Evolutionary conservation across 1,140 invertebrate genomes (phyloP), one percentile per base, ranked within the genome.

Genomic region (Lethrus apterus): DNA sequence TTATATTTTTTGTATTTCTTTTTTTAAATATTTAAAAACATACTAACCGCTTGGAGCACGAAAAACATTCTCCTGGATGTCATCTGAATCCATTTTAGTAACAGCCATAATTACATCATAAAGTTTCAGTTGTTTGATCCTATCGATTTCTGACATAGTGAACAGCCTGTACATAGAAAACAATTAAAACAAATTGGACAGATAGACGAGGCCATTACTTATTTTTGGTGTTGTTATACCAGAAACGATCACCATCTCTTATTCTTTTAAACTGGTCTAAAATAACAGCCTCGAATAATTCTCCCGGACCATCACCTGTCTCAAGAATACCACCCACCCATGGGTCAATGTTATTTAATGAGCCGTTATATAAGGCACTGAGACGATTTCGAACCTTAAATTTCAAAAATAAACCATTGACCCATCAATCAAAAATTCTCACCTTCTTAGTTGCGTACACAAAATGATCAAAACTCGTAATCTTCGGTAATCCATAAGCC

Each of bases 301-400:
- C 68, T 2, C 82, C 82, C 1, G 79, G 79, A 21, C 75, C 71
- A 43, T 68, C 53, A 15, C 41, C 52, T 1, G 80, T 79, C 64
- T 84, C 81, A 26, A 83, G 50, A 60, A 84, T 75, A 3, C 81
- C 82, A n/a, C 80, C 83, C 18, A 80, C 68, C 72, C 80, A 84
- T 2, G 80, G 66, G 63, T 86, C 83, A 29, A 84, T 67, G 31
- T 73, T 60, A 35, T 72, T 57, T 30, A 79, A 57, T n/a, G 63
- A 54, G 21, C 68, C 59, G 2, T 70, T 61, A 52, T 79, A 78
- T 2, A 80, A 46, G 7, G 51, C 38, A 7, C 54, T 53, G 38
- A 80, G 59, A 30, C 59, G 55, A 3, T 60, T 33, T 21, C 67
- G 60, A 11, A 69, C 60, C 71, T 77, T 32, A 29, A 49, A 46